A percentile compares a stretch with the other conserved stretches of the same genome.
Conservation (phyloP, 2,797 vertebrate species). For the Spondyliosoma cantharus region DNA sequence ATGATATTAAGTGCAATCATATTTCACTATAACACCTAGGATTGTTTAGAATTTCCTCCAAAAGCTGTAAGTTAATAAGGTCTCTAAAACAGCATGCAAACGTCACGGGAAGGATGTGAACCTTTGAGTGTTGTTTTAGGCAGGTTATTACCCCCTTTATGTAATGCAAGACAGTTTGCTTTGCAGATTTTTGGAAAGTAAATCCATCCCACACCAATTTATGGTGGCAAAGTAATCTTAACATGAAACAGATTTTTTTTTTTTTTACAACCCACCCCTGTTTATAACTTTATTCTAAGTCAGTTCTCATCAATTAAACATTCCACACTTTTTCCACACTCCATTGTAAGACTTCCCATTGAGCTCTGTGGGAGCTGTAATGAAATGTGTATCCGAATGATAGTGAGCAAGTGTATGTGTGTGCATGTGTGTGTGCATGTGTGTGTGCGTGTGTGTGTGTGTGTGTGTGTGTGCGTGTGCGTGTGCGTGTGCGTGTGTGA, state of each 20-base stretch:
- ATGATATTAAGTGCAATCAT: neutral
- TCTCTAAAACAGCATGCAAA: neutral
- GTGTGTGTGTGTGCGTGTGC: slow-evolving; percentile 23
- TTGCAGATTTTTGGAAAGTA: slow-evolving; percentile 12
- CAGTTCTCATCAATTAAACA: slow-evolving; percentile 52
- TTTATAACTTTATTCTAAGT: slow-evolving; percentile 29
- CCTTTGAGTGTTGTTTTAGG: neutral
- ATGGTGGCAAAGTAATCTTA: neutral
- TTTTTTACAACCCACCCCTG: slow-evolving; percentile 32
- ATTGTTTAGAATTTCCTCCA: neutral
- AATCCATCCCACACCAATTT: slow-evolving; percentile 27
- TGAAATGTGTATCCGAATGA: slow-evolving; percentile 52
- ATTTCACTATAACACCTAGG: neutral
- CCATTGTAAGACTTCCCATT: slow-evolving; percentile 30
- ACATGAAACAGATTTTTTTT: slow-evolving; percentile 23
- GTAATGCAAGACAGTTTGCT: slow-evolving; percentile 2
- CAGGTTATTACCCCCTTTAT: slow-evolving; percentile 1
- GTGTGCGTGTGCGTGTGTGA: slow-evolving; percentile 19
- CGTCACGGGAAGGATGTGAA: neutral
- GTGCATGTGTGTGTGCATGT: slow-evolving; percentile 29
- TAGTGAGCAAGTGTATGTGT: slow-evolving; percentile 16
- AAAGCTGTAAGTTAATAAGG: too few species aligned
- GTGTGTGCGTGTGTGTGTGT: slow-evolving; percentile 23
- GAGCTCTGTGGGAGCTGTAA: slow-evolving; percentile 54
- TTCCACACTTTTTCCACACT: slow-evolving; percentile 28